Conservation (phyloP, 2,797 vertebrate species). For the Xiphophorus birchmanni region DNA sequence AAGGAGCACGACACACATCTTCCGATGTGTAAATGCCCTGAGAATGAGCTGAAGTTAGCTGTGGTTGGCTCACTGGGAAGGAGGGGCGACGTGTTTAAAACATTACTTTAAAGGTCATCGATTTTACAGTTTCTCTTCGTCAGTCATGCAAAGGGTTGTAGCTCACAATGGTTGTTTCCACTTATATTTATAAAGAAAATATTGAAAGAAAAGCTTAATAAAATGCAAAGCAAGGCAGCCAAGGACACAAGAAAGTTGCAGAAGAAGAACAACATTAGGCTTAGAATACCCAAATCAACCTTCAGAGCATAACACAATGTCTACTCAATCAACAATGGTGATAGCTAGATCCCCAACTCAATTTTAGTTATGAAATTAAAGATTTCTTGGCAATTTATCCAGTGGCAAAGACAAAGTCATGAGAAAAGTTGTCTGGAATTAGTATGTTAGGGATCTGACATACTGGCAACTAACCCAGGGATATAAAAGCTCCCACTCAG, state of each 20-base stretch:
- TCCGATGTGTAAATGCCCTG: conserved; percentile 54
- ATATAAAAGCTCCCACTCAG: neutral
- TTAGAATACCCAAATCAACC: neutral
- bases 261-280: neutral
- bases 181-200: neutral
- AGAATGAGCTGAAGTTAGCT: conserved; percentile 40
- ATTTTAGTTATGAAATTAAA: neutral
- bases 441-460: neutral
- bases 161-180: neutral
- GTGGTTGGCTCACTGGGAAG: conserved; percentile 44
- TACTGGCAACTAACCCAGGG: neutral
- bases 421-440: neutral
- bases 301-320: neutral
- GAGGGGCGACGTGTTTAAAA: conserved; percentile 17
- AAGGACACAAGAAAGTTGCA: neutral
- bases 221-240: neutral
- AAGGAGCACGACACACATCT: conserved; percentile 63
- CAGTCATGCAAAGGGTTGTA: neutral
- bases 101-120: neutral
- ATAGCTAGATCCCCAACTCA: neutral
- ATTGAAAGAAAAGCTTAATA: neutral
- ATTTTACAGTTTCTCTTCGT: neutral
- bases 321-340: neutral
- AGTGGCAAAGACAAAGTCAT: neutral
- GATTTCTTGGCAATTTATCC: neutral